phyloP scores from a whole-genome alignment of 2,888 invertebrate species.

The Rhaphigaster nebulosa region DNA sequence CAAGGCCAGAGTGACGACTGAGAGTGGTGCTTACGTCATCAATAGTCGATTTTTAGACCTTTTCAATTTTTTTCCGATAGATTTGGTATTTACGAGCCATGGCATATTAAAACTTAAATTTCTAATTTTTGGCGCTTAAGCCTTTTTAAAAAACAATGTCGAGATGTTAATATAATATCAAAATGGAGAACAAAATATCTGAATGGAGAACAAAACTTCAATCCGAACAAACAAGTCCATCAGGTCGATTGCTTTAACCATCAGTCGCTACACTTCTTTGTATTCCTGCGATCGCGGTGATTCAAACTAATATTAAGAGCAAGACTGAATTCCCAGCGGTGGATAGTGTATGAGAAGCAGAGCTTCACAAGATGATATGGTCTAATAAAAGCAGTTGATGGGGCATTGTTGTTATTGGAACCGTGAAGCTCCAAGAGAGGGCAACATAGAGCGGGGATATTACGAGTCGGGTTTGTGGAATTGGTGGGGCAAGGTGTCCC shows the following conservation, averaged over 20 bases:
- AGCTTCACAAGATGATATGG: background rate
- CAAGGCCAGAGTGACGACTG: too few species aligned
- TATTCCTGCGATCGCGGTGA: background rate
- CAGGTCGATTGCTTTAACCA: background rate
- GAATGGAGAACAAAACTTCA: background rate
- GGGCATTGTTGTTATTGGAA: background rate
- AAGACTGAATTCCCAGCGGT: background rate
- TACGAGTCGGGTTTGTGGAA: background rate
- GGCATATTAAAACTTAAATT: too few species aligned
- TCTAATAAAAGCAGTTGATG: background rate
- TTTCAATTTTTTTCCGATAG: too few species aligned
- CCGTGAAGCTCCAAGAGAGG: background rate
- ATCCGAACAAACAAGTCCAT: background rate
- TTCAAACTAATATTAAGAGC: background rate
- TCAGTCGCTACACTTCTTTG: background rate
- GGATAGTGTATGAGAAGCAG: background rate
- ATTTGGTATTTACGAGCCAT: too few species aligned
- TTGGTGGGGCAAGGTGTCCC: slow-evolving; percentile 40
- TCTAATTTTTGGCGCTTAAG: too few species aligned
- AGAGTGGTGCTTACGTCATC: too few species aligned
- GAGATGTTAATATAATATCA: too few species aligned
- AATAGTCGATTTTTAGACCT: too few species aligned
- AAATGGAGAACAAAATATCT: too few species aligned
- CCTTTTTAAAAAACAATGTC: too few species aligned
- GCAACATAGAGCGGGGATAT: background rate